Evolutionary conservation across 2,888 invertebrate species (phyloP).

Genomic region (Cloeon dipterum): DNA sequence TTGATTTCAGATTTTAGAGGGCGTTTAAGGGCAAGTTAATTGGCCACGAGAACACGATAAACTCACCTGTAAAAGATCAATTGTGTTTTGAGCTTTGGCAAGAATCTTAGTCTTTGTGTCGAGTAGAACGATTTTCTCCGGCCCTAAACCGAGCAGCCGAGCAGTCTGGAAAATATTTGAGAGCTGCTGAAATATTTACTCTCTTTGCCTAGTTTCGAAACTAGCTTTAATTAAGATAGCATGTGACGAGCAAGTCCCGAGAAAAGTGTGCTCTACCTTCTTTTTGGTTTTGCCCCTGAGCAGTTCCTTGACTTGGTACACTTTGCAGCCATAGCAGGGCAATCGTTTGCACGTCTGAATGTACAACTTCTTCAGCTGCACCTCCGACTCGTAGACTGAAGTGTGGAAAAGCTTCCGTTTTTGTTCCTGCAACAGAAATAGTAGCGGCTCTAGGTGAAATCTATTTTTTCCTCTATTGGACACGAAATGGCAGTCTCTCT

Average conservation of each 20-base stretch:
- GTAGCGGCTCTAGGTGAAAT: too few species aligned
- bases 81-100: conserved; percentile 26
- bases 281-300: conserved; percentile 31
- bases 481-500: too few species aligned
- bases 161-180: conserved; percentile 20
- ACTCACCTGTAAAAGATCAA: conserved; percentile 26
- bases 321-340: conserved; percentile 32
- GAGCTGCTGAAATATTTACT: too few species aligned
- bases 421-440: conserved; percentile 32
- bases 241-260: not conserved
- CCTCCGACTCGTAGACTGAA: conserved; percentile 33
- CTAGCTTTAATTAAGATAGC: not conserved
- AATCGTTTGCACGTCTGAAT: conserved; percentile 34
- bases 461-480: too few species aligned
- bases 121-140: conserved; percentile 29
- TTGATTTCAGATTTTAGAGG: too few species aligned
- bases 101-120: conserved; percentile 31
- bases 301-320: conserved; percentile 35
- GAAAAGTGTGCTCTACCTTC: conserved; percentile 21
- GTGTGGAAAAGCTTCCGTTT: conserved; percentile 37
- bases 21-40: too few species aligned
- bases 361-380: conserved; percentile 34
- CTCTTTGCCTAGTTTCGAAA: not conserved
- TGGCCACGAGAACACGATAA: too few species aligned
- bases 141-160: conserved; percentile 29